Conservation (phyloP, 2,888 invertebrate species). For the Zeuzera pyrina region DNA sequence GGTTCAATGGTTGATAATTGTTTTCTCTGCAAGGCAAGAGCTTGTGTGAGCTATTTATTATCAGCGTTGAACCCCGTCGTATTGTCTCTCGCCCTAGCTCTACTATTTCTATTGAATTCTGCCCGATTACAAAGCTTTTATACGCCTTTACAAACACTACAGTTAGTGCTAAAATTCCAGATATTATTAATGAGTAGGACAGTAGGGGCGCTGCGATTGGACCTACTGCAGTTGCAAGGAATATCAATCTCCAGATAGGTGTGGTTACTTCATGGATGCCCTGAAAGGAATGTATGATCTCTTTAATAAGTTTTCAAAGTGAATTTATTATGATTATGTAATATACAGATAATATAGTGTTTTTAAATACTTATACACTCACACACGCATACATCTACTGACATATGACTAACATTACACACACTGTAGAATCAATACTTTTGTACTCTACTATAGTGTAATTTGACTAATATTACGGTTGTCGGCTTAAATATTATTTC, state of each 20-base stretch:
- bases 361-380: too few species aligned
- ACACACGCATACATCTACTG: too few species aligned
- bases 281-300: slow-evolving; percentile 61
- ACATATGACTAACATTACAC: too few species aligned
- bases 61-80: slow-evolving; percentile 75
- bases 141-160: slow-evolving; percentile 81
- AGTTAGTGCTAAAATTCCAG: slow-evolving; percentile 77
- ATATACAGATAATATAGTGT: too few species aligned
- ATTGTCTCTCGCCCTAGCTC: slow-evolving; percentile 84
- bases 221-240: slow-evolving; percentile 83
- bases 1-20: slow-evolving; percentile 44
- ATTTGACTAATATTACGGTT: too few species aligned
- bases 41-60: slow-evolving; percentile 73
- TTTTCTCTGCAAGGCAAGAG: slow-evolving; percentile 74
- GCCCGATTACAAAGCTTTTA: slow-evolving; percentile 80
- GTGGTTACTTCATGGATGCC: slow-evolving; percentile 86
- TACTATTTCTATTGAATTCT: slow-evolving; percentile 80
- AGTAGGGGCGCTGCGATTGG: slow-evolving; percentile 80
- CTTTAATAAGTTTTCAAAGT: too few species aligned
- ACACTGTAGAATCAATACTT: too few species aligned
- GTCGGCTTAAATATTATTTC: too few species aligned
- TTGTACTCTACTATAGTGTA: too few species aligned
- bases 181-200: slow-evolving; percentile 80
- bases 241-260: slow-evolving; percentile 86
- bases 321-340: too few species aligned